Evolutionary conservation across 30 jellyfish, hydroid and myxozoan genomes (phyloP), one percentile per base, ranked within the genome.

Genomic region (Hydractinia symbiolongicarpus): DNA sequence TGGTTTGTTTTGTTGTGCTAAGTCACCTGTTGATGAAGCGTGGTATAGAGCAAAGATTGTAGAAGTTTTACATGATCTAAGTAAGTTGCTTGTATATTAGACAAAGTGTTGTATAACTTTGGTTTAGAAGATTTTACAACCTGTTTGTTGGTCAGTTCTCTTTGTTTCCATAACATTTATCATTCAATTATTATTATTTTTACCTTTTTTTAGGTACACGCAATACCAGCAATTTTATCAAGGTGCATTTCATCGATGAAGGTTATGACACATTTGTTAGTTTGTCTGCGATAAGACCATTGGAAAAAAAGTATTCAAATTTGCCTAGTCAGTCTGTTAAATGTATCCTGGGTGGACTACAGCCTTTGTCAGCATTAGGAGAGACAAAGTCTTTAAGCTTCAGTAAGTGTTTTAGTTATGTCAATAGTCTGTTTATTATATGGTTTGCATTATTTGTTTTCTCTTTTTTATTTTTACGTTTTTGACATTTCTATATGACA

Each of bases 1-100:
- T 56, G 96, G 96, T 16, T 54, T 77, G 58, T 88, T 76, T 58
- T 94, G 99, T 61, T 94, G 99, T 88, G 99, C 95, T 8, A 94
- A 77, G 73, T 93, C 96, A 17, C 96, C 95, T 16, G 53, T 40
- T n/a, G 96, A 94, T 73, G 82, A 82, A 14, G 90, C 90, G 21
- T 94, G 99, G 99, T 94, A 94, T 66, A 66, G 99, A 55, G 99
- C 95, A 14, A 79, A 72, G 61, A 79, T 88, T 55, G 61, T 44
- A 60, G 88, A 64, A 9, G 95, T 93, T 40, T 52, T 17, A 50
- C 70, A 87, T 9, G 85, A 75, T 14, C 44, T 30, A 30, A 30
- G 44, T 30, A 30, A 30, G 44, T 30, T 30, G 44, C 44, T 30
- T 1, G 44, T 30, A 30, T 30, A 30, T 30, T 30, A 30, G 44